These are phyloP conservation scores for Parnassius apollo DNA, from an alignment of 2,888 invertebrate genomes.

Conservation along the genomic window DNA sequence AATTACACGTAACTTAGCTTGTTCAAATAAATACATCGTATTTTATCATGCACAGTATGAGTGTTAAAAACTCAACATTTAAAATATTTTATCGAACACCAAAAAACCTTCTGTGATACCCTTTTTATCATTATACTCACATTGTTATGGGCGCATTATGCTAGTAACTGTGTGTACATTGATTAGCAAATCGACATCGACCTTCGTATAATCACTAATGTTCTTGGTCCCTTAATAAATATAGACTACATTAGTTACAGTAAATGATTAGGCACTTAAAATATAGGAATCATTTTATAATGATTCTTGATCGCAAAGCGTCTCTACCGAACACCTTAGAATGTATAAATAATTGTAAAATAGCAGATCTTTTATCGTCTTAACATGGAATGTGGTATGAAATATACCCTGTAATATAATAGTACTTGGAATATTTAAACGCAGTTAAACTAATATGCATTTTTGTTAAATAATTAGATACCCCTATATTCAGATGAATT, in stretches of 20 bases:
- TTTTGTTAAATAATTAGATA: slow-evolving; percentile 16
- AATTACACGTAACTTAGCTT: slow-evolving; percentile 45
- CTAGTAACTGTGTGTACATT: background rate
- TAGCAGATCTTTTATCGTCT: slow-evolving; percentile 24
- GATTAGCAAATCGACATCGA: slow-evolving; percentile 1
- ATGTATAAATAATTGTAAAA: slow-evolving; percentile 23
- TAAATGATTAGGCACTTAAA: slow-evolving; percentile 24
- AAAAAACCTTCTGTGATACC: slow-evolving; percentile 12
- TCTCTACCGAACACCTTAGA: slow-evolving; percentile 26
- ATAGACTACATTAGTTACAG: slow-evolving; percentile 18
- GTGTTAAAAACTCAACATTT: slow-evolving; percentile 15
- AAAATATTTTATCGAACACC: slow-evolving; percentile 8
- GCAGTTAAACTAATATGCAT: slow-evolving; percentile 25
- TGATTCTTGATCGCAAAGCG: slow-evolving; percentile 24
- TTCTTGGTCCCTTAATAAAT: slow-evolving; percentile 17
- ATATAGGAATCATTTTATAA: slow-evolving; percentile 22
- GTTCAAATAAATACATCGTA: slow-evolving; percentile 63
- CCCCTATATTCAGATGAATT: slow-evolving; percentile 2
- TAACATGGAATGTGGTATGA: slow-evolving; percentile 16
- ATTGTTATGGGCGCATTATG: slow-evolving; percentile 2
- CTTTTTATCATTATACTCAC: slow-evolving; percentile 3
- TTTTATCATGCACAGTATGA: slow-evolving; percentile 24
- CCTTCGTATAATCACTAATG: slow-evolving; percentile 1
- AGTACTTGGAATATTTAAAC: slow-evolving; percentile 28
- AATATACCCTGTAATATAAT: slow-evolving; percentile 28